Conservation (phyloP, 2,113 vertebrate species). For the Noctilio leporinus region DNA sequence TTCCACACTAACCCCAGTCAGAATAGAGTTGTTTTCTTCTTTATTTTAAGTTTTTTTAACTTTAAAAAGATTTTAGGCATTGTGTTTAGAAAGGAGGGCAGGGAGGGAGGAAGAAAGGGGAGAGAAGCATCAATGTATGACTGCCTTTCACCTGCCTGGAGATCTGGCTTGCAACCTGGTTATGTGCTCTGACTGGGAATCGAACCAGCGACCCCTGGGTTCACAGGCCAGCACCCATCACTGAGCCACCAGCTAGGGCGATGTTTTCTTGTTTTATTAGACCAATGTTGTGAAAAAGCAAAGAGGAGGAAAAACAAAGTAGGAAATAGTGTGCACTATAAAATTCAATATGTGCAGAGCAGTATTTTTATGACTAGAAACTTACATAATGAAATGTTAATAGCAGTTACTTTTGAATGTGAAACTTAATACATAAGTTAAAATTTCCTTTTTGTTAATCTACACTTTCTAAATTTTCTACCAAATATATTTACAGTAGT, state of each 20-base stretch:
- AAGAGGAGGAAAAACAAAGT: neutral
- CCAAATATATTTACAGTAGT: neutral
- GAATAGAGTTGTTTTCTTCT: neutral
- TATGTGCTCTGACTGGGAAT: too few relatives aligned
- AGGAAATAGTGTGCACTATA: neutral
- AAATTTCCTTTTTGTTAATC: neutral
- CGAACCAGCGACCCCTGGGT: too few relatives aligned
- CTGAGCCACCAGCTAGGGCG: too few relatives aligned
- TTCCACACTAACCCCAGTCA: neutral
- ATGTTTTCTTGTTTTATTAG: too few relatives aligned
- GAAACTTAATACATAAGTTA: neutral
- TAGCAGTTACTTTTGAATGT: neutral
- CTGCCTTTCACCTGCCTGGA: too few relatives aligned
- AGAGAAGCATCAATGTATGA: too few relatives aligned
- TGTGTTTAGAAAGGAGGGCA: too few relatives aligned
- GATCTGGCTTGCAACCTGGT: too few relatives aligned
- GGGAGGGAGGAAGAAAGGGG: too few relatives aligned
- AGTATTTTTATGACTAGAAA: neutral
- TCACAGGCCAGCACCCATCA: too few relatives aligned
- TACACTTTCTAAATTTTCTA: neutral
- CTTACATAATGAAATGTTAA: neutral
- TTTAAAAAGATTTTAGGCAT: too few relatives aligned
- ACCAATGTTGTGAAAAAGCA: neutral
- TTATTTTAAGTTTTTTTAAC: too few relatives aligned
- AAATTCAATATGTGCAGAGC: neutral